Evolutionary conservation across 2,113 vertebrate species (phyloP).

Genomic region (Tupaia chinensis): DNA sequence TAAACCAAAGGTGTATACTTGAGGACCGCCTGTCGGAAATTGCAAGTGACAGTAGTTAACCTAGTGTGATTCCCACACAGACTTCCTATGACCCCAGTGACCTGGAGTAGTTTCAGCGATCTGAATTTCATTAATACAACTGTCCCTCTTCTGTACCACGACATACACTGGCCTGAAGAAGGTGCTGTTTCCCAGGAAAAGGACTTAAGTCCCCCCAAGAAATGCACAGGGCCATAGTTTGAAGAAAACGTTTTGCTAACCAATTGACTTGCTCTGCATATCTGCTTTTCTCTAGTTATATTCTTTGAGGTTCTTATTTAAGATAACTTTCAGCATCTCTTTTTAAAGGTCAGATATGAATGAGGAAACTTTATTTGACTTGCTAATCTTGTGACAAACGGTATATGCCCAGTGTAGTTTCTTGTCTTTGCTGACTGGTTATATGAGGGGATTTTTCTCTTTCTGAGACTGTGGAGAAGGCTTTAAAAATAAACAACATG

Average conservation of each 20-base stretch:
- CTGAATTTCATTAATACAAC: neutral
- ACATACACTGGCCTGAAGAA: conserved; percentile 76
- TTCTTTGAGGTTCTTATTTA: conserved; percentile 13
- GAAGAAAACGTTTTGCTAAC: neutral
- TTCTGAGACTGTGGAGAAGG: conserved; percentile 45
- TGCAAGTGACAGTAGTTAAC: neutral
- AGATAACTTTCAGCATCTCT: conserved; percentile 40
- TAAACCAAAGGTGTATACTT: neutral
- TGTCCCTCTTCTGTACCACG: neutral
- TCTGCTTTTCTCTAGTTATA: neutral
- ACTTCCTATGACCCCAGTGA: neutral
- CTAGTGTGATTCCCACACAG: neutral
- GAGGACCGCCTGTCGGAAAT: neutral
- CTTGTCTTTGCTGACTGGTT: conserved; percentile 72
- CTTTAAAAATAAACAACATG: conserved; percentile 82
- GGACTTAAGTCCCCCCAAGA: conserved; percentile 70
- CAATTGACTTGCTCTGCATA: neutral
- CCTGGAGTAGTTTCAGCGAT: neutral
- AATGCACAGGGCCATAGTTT: neutral
- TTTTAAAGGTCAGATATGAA: conserved; percentile 38
- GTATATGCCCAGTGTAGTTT: conserved; percentile 45
- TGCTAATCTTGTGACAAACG: conserved; percentile 69
- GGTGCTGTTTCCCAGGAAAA: conserved; percentile 80
- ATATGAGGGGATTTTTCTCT: conserved; percentile 63
- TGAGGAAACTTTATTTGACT: conserved; percentile 41